phyloP scores from a whole-genome alignment of 2,888 invertebrate genomes.

The Cheilosia grossa region DNA sequence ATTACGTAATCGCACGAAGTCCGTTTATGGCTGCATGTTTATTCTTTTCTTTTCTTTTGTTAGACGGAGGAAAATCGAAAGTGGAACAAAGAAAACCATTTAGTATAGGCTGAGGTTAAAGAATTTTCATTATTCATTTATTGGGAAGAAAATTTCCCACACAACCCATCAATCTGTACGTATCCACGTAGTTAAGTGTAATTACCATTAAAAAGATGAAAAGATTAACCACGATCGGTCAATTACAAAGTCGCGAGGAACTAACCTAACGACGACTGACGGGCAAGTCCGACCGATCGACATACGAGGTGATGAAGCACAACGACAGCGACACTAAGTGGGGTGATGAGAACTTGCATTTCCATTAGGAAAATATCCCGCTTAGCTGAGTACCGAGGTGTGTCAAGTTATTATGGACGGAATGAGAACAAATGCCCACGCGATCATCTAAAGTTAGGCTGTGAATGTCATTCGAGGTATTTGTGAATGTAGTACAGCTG shows the following conservation, averaged over 20 bases:
- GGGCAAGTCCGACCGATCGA: constrained; percentile 21
- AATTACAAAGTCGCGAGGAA: constrained; percentile 42
- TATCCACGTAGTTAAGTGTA: constrained; percentile 28
- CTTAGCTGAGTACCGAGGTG: constrained; percentile 11
- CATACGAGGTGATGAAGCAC: constrained; percentile 1
- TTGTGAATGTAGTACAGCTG: background rate
- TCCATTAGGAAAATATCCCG: background rate
- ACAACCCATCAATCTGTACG: constrained; percentile 25
- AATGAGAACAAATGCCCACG: background rate
- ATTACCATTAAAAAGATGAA: constrained; percentile 31
- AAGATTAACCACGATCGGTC: constrained; percentile 31
- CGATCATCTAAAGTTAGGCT: background rate
- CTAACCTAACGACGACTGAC: constrained; percentile 43
- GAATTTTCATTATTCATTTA: constrained; percentile 20
- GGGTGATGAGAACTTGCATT: constrained; percentile 41
- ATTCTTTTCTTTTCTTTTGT: constrained; percentile 3
- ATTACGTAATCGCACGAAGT: constrained; percentile 22
- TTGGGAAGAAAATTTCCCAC: constrained; percentile 39
- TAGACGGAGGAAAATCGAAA: background rate
- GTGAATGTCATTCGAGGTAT: background rate
- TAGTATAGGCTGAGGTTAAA: background rate
- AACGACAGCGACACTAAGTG: constrained; percentile 6
- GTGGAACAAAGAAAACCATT: background rate
- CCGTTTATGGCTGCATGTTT: constrained; percentile 30
- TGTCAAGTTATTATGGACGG: constrained; percentile 6